Evolutionary conservation across 1,140 invertebrate species (phyloP), one percentile per base, ranked within the genome.

Genomic region (Halictus rubicundus): DNA sequence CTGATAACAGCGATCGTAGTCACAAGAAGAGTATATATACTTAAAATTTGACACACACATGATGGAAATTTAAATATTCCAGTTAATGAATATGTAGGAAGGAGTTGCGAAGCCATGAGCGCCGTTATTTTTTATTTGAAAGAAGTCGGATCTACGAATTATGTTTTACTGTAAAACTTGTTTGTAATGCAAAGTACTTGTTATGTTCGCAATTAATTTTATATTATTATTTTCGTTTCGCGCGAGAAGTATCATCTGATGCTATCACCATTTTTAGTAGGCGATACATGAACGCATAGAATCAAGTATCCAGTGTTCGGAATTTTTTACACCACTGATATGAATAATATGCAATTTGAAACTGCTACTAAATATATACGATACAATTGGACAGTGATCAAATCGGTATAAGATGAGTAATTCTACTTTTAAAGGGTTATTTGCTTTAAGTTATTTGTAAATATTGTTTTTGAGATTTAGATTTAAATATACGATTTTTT

Each of bases 361-460:
- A 57, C 54, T 37, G 27, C 27, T 57, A 68, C 10, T n/a, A n/a
- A n/a, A 60, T 12, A 59, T 27, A 60, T 7, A 59, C 9, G 7
- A 46, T 37, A 46, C 21, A 69, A 68, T 49, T 49, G 49, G 5
- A 61, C n/a, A 39, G 27, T 39, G 14, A 68, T 32, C 57, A 21
- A 57, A 68, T 52, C 25, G 12, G 12, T 27, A 37, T n/a, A 16
- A 8, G 25, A 54, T 54, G 49, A 16, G 14, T n/a, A 52, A 21
- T 68, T 25, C 25, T 39, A 39, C 66, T 64, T 72, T 65, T 52
- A 52, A 64, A 74, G 16, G 21, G 0, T 16, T 75, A 75, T 57
- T 57, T 75, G 54, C 32, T 19, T 57, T 71, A 69, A 69, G 57
- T 71, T 68, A 75, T 75, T 57, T 57, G 64, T 75, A 75, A 75